phyloP scores from a whole-genome alignment of 2,888 invertebrate species.

The Pyrgus malvae region DNA sequence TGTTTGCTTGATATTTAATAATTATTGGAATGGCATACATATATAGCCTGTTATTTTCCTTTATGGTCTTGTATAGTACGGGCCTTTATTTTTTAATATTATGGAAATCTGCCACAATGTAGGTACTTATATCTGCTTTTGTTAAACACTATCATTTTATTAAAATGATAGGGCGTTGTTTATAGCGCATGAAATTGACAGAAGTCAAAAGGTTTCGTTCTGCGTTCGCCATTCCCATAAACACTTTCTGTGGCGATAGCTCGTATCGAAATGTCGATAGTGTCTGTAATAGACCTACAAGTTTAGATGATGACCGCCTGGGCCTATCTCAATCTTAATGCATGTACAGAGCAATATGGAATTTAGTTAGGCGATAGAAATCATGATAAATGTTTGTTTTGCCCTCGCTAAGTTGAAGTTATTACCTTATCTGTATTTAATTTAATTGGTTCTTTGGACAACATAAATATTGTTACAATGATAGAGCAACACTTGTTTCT shows the following conservation, averaged over 20 bases:
- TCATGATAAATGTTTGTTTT: constrained; percentile 8
- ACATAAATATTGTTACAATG: neutral
- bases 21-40: too few relatives aligned
- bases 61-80: too few relatives aligned
- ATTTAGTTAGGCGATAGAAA: constrained; percentile 16
- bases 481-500: neutral
- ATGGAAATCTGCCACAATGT: too few relatives aligned
- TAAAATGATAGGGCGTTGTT: constrained; percentile 20
- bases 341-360: constrained; percentile 16
- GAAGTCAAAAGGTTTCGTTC: constrained; percentile 29
- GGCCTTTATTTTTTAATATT: too few relatives aligned
- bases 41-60: too few relatives aligned
- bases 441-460: neutral
- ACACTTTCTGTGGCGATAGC: constrained; percentile 27
- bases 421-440: neutral
- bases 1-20: too few relatives aligned
- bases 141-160: constrained; percentile 14
- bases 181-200: constrained; percentile 26
- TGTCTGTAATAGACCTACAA: constrained; percentile 32
- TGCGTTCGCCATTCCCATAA: constrained; percentile 30
- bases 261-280: constrained; percentile 30
- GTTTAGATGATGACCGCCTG: constrained; percentile 32
- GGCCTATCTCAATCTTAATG: constrained; percentile 24
- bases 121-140: too few relatives aligned
- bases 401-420: neutral